Evolutionary conservation across 2,888 invertebrate species (phyloP).

Genomic region (Notocelia uddmanniana): DNA sequence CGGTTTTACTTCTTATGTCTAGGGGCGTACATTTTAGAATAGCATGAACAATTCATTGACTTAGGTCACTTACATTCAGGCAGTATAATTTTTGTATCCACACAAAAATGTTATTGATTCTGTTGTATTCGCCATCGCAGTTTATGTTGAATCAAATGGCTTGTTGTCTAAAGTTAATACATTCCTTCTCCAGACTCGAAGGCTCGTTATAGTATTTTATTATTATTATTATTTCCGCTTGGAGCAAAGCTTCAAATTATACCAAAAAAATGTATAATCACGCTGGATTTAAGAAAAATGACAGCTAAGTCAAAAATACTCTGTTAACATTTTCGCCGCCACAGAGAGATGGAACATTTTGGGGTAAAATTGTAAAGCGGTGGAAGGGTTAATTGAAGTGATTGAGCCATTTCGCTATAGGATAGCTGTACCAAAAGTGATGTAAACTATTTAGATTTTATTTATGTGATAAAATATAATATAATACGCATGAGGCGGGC

Average conservation of each 20-base stretch:
- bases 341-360: background rate
- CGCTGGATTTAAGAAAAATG: slow-evolving; percentile 8
- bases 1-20: background rate
- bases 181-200: slow-evolving; percentile 11
- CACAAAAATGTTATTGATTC: slow-evolving; percentile 1
- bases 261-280: slow-evolving; percentile 22
- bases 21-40: background rate
- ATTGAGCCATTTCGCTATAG: slow-evolving; percentile 20
- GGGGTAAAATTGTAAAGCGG: background rate
- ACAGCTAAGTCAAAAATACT: slow-evolving; percentile 30
- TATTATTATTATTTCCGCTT: slow-evolving; percentile 20
- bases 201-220: slow-evolving; percentile 16
- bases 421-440: slow-evolving; percentile 37
- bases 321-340: background rate
- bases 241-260: slow-evolving; percentile 32
- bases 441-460: slow-evolving; percentile 43
- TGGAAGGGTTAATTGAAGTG: background rate
- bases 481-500: slow-evolving; percentile 26
- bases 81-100: background rate
- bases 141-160: background rate
- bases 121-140: background rate
- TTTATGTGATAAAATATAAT: slow-evolving; percentile 48
- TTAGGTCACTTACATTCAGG: background rate
- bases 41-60: background rate
- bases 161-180: slow-evolving; percentile 3